Evolutionary conservation across 2,113 vertebrate genomes (phyloP).

Genomic region (Paratilapia polleni): DNA sequence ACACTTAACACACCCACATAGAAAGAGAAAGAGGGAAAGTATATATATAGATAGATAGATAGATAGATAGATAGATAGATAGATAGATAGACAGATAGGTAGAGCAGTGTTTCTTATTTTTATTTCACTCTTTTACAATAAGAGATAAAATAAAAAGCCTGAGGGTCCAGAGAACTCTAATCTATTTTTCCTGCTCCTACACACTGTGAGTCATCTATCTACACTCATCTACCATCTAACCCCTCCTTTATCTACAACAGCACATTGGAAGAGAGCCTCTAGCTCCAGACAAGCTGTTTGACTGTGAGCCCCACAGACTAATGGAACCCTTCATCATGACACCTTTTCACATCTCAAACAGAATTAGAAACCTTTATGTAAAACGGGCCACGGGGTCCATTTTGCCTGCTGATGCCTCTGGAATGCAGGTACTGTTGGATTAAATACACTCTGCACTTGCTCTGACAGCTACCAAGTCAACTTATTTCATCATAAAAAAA

Average conservation of each 20-base stretch:
- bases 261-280: slow-evolving; percentile 40
- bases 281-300: slow-evolving; percentile 49
- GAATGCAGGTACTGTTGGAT: slow-evolving; percentile 23
- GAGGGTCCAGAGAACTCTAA: slow-evolving; percentile 53
- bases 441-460: neutral
- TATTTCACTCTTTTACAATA: slow-evolving; percentile 35
- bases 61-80: slow-evolving; percentile 20
- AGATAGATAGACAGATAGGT: slow-evolving; percentile 26
- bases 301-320: slow-evolving; percentile 47
- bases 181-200: slow-evolving; percentile 67
- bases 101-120: slow-evolving; percentile 10
- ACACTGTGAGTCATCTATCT: slow-evolving; percentile 69
- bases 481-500: neutral
- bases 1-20: slow-evolving; percentile 30
- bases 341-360: slow-evolving; percentile 33
- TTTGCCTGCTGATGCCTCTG: neutral
- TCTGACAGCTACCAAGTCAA: neutral
- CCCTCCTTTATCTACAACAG: slow-evolving; percentile 41
- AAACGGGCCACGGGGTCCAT: slow-evolving; percentile 26
- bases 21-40: neutral
- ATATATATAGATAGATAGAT: slow-evolving; percentile 20
- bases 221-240: slow-evolving; percentile 51
- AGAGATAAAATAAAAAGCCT: slow-evolving; percentile 52
- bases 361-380: slow-evolving; percentile 35
- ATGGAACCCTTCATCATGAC: slow-evolving; percentile 48